These are phyloP conservation scores for Tenthredo mesomela DNA, from an alignment of 2,888 invertebrate genomes.

Conservation along the genomic window DNA sequence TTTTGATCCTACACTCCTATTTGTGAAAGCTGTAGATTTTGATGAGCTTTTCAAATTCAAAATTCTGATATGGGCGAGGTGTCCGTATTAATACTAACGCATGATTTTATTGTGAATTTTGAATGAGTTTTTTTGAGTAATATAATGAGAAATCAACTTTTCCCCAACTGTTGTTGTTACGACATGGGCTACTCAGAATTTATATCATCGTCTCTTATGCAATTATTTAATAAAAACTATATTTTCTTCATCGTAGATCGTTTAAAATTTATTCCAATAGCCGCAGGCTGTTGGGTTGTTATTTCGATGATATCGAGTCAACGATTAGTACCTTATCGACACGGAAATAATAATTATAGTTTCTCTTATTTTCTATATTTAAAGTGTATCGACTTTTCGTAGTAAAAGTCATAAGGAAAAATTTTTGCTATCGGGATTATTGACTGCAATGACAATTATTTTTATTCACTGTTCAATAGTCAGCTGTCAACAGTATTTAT, in stretches of 20 bases:
- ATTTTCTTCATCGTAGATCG: not conserved
- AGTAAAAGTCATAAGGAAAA: not conserved
- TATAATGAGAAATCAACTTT: not conserved
- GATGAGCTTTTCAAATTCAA: too few relatives aligned
- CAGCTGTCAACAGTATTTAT: not conserved
- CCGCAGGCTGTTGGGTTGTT: not conserved
- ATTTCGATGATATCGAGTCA: not conserved
- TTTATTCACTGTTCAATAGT: not conserved
- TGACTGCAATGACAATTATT: not conserved
- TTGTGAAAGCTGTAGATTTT: too few relatives aligned
- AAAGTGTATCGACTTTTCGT: not conserved
- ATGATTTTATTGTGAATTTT: too few relatives aligned
- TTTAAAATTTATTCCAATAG: not conserved
- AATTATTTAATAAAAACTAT: not conserved
- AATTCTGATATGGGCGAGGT: too few relatives aligned
- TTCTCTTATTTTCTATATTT: not conserved
- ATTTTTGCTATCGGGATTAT: not conserved
- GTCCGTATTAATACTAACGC: too few relatives aligned
- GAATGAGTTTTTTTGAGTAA: not conserved
- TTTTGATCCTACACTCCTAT: not conserved
- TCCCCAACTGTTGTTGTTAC: not conserved
- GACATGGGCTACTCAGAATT: not conserved
- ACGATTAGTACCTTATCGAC: not conserved
- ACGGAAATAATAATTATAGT: not conserved
- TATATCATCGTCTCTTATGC: not conserved